These are phyloP conservation scores for Brachionus rotundiformis DNA, from an alignment of 1,140 invertebrate species.

Conservation along the genomic window DNA sequence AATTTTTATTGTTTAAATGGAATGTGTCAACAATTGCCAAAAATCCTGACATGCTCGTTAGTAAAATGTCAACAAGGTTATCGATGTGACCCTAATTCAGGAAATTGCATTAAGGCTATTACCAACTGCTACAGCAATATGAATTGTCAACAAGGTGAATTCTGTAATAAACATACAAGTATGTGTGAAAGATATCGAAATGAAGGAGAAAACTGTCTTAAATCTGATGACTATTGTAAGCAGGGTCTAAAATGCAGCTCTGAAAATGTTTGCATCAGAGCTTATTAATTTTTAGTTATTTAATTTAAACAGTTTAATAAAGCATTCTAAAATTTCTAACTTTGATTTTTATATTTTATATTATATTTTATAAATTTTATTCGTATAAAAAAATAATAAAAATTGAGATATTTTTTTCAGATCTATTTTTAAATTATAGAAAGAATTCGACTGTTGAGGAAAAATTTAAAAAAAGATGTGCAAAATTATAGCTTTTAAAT, in stretches of 20 bases:
- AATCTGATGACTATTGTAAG: not conserved
- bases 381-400: too few species aligned
- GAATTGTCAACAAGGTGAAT: not conserved
- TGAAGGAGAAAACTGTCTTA: not conserved
- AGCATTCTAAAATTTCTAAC: not conserved
- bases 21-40: too few species aligned
- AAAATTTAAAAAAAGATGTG: too few species aligned
- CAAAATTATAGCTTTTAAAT: too few species aligned
- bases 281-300: not conserved
- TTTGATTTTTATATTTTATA: too few species aligned
- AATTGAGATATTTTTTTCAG: too few species aligned
- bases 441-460: too few species aligned
- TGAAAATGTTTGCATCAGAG: not conserved
- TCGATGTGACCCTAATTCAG: not conserved
- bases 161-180: not conserved
- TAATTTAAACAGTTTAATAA: not conserved
- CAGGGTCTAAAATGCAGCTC: not conserved
- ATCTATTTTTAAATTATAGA: too few species aligned
- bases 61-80: not conserved
- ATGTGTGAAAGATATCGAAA: slow-evolving; percentile 7
- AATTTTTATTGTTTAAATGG: slow-evolving; percentile 17
- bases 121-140: not conserved
- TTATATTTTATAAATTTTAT: too few species aligned
- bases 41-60: too few species aligned
- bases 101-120: not conserved